Conservation (phyloP, 2,797 vertebrate species). For the Trachurus trachurus region DNA sequence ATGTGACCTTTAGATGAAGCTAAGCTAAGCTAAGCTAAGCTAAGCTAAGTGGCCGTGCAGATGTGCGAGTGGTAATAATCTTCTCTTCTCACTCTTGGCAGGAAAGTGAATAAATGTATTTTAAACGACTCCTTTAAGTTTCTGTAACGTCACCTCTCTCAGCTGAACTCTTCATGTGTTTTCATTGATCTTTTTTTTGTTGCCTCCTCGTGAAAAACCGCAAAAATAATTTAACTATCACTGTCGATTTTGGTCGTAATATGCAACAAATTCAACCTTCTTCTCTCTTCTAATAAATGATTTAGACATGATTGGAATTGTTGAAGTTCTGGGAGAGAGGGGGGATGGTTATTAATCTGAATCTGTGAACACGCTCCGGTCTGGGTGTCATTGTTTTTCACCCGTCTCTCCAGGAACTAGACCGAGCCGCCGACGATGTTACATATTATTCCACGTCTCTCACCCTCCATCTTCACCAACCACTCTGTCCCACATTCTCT, state of each 20-base stretch:
- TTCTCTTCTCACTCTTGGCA: background rate
- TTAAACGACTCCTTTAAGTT: background rate
- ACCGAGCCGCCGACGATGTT: background rate
- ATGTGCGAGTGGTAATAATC: background rate
- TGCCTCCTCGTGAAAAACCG: background rate
- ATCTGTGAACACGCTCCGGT: background rate
- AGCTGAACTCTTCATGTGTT: background rate
- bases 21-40: background rate
- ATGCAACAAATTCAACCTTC: background rate
- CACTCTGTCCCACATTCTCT: slow-evolving; percentile 63
- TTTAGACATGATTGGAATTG: background rate
- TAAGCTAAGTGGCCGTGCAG: background rate
- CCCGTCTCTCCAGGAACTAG: background rate
- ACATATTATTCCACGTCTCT: slow-evolving; percentile 28
- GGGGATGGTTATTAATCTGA: slow-evolving; percentile 23
- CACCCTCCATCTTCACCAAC: slow-evolving; percentile 62
- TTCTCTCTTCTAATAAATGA: background rate
- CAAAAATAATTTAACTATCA: background rate
- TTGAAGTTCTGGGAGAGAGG: background rate
- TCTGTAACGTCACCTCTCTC: background rate
- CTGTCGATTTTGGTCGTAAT: background rate
- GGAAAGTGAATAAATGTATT: background rate
- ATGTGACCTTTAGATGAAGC: too few species aligned
- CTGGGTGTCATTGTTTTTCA: slow-evolving; percentile 14
- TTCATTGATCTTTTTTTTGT: background rate